A percentile compares a stretch with the other conserved stretches of the same genome.
These are phyloP conservation scores for Chloroceryle aenea DNA, from an alignment of 2,113 vertebrate species.

Conservation along the genomic window DNA sequence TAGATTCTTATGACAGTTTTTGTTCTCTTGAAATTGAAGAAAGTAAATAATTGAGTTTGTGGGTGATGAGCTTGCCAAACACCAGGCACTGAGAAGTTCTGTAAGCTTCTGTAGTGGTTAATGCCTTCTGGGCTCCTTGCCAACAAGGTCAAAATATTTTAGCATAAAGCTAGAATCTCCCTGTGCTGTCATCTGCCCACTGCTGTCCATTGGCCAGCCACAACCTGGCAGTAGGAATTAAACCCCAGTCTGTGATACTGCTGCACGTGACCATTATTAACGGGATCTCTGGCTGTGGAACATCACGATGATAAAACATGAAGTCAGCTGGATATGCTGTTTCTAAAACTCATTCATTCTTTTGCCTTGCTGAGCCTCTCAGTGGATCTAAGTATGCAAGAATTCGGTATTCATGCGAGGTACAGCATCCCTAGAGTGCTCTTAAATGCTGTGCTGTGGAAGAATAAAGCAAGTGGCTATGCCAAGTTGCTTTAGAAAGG, in stretches of 20 bases:
- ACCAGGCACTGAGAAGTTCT: constrained; percentile 29
- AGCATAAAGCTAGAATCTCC: constrained; percentile 3
- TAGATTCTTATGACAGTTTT: constrained; percentile 27
- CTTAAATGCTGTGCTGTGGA: not conserved
- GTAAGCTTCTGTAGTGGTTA: not conserved
- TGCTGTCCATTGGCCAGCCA: not conserved
- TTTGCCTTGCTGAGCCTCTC: not conserved
- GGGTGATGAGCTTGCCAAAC: constrained; percentile 36
- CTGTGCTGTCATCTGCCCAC: not conserved
- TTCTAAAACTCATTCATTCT: not conserved
- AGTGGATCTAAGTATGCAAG: not conserved
- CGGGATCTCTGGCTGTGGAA: not conserved
- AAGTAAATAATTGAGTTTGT: constrained; percentile 49
- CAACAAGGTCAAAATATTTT: not conserved
- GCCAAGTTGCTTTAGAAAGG: not conserved
- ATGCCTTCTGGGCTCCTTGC: constrained; percentile 10
- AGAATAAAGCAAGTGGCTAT: not conserved
- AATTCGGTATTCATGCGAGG: not conserved
- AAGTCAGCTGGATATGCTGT: not conserved
- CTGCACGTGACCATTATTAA: not conserved
- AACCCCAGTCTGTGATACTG: not conserved
- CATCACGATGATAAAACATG: not conserved
- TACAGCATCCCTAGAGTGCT: not conserved
- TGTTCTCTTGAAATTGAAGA: constrained; percentile 33
- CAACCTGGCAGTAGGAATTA: not conserved